These are phyloP conservation scores for Nymphicus hollandicus DNA, from an alignment of 2,113 vertebrate species.

Conservation along the genomic window DNA sequence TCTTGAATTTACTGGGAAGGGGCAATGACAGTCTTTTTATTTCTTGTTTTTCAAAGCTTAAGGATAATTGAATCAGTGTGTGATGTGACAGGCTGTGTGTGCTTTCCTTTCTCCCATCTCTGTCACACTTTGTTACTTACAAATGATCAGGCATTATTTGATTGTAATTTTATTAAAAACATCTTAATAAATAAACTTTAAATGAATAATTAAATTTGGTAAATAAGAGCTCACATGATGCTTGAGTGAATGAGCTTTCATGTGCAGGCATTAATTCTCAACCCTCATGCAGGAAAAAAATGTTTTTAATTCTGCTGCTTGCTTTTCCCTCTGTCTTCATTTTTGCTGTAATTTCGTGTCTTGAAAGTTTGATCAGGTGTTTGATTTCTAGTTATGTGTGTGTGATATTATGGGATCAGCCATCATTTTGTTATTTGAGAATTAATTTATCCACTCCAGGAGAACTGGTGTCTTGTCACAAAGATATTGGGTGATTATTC, in stretches of 20 bases:
- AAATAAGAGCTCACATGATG: slow-evolving; percentile 42
- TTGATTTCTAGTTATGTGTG: background rate
- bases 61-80: slow-evolving; percentile 55
- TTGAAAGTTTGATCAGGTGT: background rate
- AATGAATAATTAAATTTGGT: slow-evolving; percentile 64
- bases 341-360: slow-evolving; percentile 27
- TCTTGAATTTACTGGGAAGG: slow-evolving; percentile 42
- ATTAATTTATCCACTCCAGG: background rate
- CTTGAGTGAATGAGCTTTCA: slow-evolving; percentile 29
- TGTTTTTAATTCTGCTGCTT: slow-evolving; percentile 6
- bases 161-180: slow-evolving; percentile 38
- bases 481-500: background rate
- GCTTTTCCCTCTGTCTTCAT: slow-evolving; percentile 5
- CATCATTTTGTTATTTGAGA: background rate
- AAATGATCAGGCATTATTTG: slow-evolving; percentile 17
- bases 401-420: background rate
- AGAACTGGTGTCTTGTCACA: background rate
- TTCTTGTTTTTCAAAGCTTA: slow-evolving; percentile 58
- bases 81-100: background rate
- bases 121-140: background rate
- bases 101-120: slow-evolving; percentile 4
- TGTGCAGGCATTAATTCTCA: slow-evolving; percentile 44
- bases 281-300: background rate
- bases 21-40: slow-evolving; percentile 7
- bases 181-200: slow-evolving; percentile 48